Percentiles rank a stretch among this genome's conserved stretches.
phyloP scores from a whole-genome alignment of 2,888 invertebrate genomes.

The Leucozona laternaria region DNA sequence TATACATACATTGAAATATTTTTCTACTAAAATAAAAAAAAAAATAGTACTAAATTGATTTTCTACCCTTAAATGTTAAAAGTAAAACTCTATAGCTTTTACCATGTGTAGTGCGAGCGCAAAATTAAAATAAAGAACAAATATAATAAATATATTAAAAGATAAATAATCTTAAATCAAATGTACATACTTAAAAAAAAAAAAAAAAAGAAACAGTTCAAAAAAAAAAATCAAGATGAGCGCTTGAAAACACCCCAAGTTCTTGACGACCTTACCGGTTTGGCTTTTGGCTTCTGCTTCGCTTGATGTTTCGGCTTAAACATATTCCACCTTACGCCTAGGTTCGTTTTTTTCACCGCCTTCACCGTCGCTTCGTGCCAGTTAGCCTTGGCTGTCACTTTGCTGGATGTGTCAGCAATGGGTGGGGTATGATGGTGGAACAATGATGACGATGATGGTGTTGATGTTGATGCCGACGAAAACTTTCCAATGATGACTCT shows the following conservation, averaged over 20 bases:
- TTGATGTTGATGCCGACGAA: conserved; percentile 22
- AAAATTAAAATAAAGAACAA: conserved; percentile 48
- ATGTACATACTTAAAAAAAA: conserved; percentile 39
- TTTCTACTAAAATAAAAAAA: conserved; percentile 9
- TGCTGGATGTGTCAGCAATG: conserved; percentile 31
- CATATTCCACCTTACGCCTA: conserved; percentile 81
- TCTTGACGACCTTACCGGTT: conserved; percentile 81
- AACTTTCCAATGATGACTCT: conserved; percentile 44
- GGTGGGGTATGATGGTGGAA: conserved; percentile 24
- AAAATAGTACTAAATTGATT: conserved; percentile 9
- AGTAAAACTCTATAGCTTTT: conserved; percentile 41
- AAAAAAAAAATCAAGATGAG: conserved; percentile 24
- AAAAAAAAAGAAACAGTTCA: conserved; percentile 37
- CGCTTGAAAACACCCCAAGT: conserved; percentile 30
- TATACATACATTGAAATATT: not conserved
- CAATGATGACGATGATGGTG: conserved; percentile 30
- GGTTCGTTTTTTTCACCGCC: conserved; percentile 77
- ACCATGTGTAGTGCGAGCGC: conserved; percentile 74
- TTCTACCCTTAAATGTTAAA: conserved; percentile 20
- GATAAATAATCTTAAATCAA: conserved; percentile 60
- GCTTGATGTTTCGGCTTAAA: conserved; percentile 83
- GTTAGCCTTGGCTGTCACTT: conserved; percentile 38
- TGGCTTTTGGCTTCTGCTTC: conserved; percentile 83
- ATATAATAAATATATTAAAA: conserved; percentile 28
- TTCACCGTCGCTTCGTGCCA: conserved; percentile 58